Base-by-base conservation (phyloP, 2,797 vertebrate genomes). In the Siniperca undulata region DNA sequence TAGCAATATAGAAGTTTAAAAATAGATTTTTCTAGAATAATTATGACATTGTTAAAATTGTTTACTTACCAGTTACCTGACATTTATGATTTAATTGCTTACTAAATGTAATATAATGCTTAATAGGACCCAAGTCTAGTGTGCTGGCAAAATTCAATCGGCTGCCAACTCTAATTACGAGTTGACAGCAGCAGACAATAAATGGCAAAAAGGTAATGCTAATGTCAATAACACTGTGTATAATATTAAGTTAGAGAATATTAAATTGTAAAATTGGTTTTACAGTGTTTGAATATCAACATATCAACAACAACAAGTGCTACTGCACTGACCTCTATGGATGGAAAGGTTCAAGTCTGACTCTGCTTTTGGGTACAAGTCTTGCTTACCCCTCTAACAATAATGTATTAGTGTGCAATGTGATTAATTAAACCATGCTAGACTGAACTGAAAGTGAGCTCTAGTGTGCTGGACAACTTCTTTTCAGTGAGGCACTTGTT, bases 401-500 rank as follows among this genome's bases (percentile, higher is more conserved):
- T 14, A 53, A 44, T n/a, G 4, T 34, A 74, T 44, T 83, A 38
- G 65, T 48, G 55, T 22, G 55, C 12, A 71, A 20, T 27, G 14
- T 53, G 27, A 71, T 44, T 48, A 46, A 68, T 46, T 38, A 24
- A 74, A 48, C 19, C 7, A 5, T 48, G 24, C 59, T 30, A 8
- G n/a, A 71, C 22, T 38, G 5, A 70, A 17, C 11, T 61, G 12
- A 50, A 69, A 69, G 30, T 36, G 36, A 70, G 62, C 34, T 38
- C 27, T 7, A 58, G 70, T 30, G 36, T 27, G 19, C 5, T 53
- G 19, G 12, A 2, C 27, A 22, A 58, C 24, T 50, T 53, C 10
- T 66, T 79, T 70, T 62, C 7, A 48, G 62, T 5, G 59, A 72
- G 30, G 14, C 14, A n/a, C 17, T 36, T 38, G 34, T 62, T 64